A percentile compares a stretch with the other conserved stretches of the same genome.
Conservation (phyloP, 2,888 invertebrate genomes). For the Aproaerema taeniolella region DNA sequence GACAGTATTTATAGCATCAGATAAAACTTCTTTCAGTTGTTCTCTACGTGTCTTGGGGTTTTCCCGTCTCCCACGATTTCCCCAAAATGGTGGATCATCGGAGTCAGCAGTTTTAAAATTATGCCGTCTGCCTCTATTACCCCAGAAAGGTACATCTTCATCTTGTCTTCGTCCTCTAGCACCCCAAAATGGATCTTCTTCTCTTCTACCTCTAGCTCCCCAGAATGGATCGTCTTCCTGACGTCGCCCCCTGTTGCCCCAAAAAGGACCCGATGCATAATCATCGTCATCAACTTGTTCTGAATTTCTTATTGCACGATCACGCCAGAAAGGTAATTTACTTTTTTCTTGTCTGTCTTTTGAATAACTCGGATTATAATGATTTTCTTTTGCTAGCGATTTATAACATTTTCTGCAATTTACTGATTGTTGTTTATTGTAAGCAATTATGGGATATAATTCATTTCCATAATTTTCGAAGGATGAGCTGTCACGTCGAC, state of each 20-base stretch:
- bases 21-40: conserved; percentile 26
- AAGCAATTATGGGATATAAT: conserved; percentile 19
- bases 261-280: conserved; percentile 41
- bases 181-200: conserved; percentile 58
- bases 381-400: not conserved
- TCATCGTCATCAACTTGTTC: conserved; percentile 32
- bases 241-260: conserved; percentile 47
- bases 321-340: too few relatives aligned
- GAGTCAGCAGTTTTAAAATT: not conserved
- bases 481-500: conserved; percentile 43
- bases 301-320: conserved; percentile 9
- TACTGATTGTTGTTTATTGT: not conserved
- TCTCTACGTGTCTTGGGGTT: conserved; percentile 19
- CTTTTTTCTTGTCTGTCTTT: conserved; percentile 29
- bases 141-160: conserved; percentile 42
- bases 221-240: conserved; percentile 26
- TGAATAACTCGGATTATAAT: conserved; percentile 1
- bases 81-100: conserved; percentile 34
- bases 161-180: conserved; percentile 45
- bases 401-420: conserved; percentile 30
- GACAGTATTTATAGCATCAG: conserved; percentile 40
- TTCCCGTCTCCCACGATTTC: conserved; percentile 27
- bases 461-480: conserved; percentile 32
- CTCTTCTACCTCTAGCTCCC: conserved; percentile 36
- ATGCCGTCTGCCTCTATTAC: conserved; percentile 49